Conservation (phyloP, 2,113 vertebrate genomes). For the Brienomyrus brachyistius region DNA sequence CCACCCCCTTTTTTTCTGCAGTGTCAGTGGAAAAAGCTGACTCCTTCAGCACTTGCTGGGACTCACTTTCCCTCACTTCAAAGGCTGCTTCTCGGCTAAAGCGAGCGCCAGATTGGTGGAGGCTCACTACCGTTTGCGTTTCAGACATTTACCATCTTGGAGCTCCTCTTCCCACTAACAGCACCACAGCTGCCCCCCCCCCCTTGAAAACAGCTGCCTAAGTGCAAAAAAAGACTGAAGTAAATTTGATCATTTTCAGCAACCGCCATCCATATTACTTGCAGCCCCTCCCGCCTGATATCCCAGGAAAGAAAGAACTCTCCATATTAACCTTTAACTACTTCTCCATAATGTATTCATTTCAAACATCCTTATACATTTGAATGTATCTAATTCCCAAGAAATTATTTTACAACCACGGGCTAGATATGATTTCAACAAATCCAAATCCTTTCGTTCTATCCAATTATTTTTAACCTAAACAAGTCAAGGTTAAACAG, state of each 20-base stretch:
- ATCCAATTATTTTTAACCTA: neutral
- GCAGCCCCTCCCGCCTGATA: neutral
- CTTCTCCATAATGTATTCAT: neutral
- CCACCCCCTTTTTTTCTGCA: conserved; percentile 38
- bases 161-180: conserved; percentile 11
- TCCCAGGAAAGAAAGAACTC: neutral
- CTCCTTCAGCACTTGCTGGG: conserved; percentile 47
- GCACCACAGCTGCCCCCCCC: too few relatives aligned
- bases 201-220: neutral
- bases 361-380: neutral
- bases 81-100: conserved; percentile 42
- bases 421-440: neutral
- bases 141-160: neutral
- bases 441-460: neutral
- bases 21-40: conserved; percentile 49
- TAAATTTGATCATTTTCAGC: neutral
- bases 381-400: neutral
- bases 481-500: neutral
- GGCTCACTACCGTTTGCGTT: neutral
- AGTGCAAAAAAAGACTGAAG: neutral
- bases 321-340: neutral
- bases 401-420: neutral
- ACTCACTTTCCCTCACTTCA: conserved; percentile 41
- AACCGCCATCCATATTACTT: neutral
- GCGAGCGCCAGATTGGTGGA: conserved; percentile 34